Evolutionary conservation across 2,888 invertebrate species (phyloP), one percentile per base, ranked within the genome.

Genomic region (Herminia tarsipennalis): DNA sequence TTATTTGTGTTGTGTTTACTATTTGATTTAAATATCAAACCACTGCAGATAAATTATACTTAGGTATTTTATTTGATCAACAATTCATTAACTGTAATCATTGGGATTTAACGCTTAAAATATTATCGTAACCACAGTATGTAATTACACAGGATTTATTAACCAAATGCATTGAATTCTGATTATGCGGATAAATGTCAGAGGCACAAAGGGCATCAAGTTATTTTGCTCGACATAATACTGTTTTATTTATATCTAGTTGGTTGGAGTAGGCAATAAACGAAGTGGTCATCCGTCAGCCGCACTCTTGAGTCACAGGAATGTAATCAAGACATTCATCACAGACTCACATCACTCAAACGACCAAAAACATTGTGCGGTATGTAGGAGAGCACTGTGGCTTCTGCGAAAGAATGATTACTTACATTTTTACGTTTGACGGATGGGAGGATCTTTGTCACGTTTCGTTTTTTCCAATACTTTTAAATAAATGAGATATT

Each of bases 281-380:
- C 78, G 74, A 73, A 78, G 78, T 78, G 82, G 81, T 77, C 82
- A 84, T 85, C 76, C 66, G 78, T 84, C 82, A 83, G 74, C 58
- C 73, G 73, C 63, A 78, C 74, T 74, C 73, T 73, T 65, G 66
- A 77, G 83, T 80, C 80, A 66, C 70, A 72, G 75, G 79, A 83
- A 84, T 83, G 83, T 83, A 84, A 85, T 84, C 83, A 86, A 83
- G 82, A 76, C 78, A 86, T 86, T 79, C 76, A 80, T 84, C 83
- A 82, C 72, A 62, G 58, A 68, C 67, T 66, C 68, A 65, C 70
- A 79, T 78, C 76, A 63, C 70, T 80, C 79, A 74, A 66, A 68
- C 66, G 70, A 62, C 70, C 64, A 56, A 49, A 50, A 56, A 50
- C 49, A 58, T 55, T 61, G 61, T 54, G 40, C 4, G 46, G 37